Evolutionary conservation across 37 sponge, comb jelly and placozoan species (phyloP), one percentile per base, ranked within the genome.

Genomic region (Amphimedon queenslandica): DNA sequence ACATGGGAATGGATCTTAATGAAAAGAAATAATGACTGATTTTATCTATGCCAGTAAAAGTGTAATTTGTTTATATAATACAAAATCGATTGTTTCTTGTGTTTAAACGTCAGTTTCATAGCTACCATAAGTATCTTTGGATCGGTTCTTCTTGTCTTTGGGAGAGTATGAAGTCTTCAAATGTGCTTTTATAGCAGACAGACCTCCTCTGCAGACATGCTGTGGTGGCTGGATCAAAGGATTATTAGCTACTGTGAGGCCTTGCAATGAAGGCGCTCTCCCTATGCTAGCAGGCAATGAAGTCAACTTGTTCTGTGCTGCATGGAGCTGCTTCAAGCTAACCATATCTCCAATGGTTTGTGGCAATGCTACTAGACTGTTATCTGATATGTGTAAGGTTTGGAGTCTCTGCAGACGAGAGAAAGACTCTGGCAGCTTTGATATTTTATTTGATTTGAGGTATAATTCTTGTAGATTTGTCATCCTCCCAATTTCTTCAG

Each of bases 221-320:
- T 69, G 37, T 23, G 88, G 88, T 51, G 88, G 88, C 37, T 66
- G 72, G 53, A 39, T 61, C 29, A 87, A 66, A 5, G 83, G 55
- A 61, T 87, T 87, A 2, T 77, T 66, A 1, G 71, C 41, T 24
- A 87, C 43, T 30, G 80, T 77, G n/a, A 87, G 16, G 18, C 82
- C 82, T 27, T 74, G 63, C 28, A 84, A 31, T 37, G 53, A 23
- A 2, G 36, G 2, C 73, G 71, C 37, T 1, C 40, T 28, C 16
- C 34, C 18, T 29, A 84, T 30, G 16, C 73, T 77, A 25, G 35
- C 34, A 1, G 84, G 84, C 51, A 84, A 60, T 30, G 55, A 69
- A 1, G 36, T n/a, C 6, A 84, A 42, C 21, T 64, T 77, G 29
- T 84, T 84, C 57, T 66, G 42, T 0, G 84, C 84, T 11, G 77